phyloP scores from a whole-genome alignment of 2,888 invertebrate species.

The Pseudoips prasinana region DNA sequence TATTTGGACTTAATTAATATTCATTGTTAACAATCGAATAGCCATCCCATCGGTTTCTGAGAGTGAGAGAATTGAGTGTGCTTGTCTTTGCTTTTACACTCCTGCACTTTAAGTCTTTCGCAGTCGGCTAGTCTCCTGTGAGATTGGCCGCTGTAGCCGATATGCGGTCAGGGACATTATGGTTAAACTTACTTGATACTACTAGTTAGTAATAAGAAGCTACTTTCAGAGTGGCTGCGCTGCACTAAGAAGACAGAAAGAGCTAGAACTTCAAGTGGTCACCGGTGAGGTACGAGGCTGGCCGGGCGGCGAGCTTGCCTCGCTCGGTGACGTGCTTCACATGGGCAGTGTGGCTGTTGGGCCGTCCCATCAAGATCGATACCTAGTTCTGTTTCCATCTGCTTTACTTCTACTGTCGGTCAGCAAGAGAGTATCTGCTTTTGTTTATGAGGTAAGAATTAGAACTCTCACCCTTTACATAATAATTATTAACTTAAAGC shows the following conservation, averaged over 20 bases:
- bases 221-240: slow-evolving; percentile 89
- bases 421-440: slow-evolving; percentile 95
- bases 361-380: slow-evolving; percentile 92
- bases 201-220: not conserved
- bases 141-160: too few relatives aligned
- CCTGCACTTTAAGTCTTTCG: too few relatives aligned
- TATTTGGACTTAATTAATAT: too few relatives aligned
- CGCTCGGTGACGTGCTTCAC: slow-evolving; percentile 92
- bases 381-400: slow-evolving; percentile 95
- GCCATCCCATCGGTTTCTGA: too few relatives aligned
- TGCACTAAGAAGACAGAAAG: slow-evolving; percentile 94
- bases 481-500: too few relatives aligned
- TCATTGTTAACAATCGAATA: too few relatives aligned
- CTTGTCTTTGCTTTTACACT: too few relatives aligned
- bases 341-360: slow-evolving; percentile 96
- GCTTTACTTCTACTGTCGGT: slow-evolving; percentile 94
- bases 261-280: slow-evolving; percentile 96
- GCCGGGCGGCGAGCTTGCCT: slow-evolving; percentile 87
- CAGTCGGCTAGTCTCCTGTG: too few relatives aligned
- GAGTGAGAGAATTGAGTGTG: too few relatives aligned
- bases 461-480: not conserved
- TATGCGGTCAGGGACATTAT: too few relatives aligned
- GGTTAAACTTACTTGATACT: too few relatives aligned
- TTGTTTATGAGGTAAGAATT: slow-evolving; percentile 92
- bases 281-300: slow-evolving; percentile 97